Evolutionary conservation across 2,888 invertebrate species (phyloP).

Genomic region (Oligia fasciuncula): DNA sequence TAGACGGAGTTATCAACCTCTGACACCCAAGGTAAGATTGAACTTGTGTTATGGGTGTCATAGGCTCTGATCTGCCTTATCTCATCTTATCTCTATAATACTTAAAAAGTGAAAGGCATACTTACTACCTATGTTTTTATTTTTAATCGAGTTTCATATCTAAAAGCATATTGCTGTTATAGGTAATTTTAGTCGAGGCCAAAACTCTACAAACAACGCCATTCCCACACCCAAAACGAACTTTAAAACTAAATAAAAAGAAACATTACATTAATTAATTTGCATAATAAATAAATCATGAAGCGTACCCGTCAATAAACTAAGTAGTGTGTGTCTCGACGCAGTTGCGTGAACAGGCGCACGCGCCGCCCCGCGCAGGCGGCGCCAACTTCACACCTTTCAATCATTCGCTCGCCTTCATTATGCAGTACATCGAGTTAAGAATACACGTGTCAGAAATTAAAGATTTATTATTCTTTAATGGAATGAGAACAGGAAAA

Average conservation of each 20-base stretch:
- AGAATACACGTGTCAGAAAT: constrained; percentile 30
- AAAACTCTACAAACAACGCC: not conserved
- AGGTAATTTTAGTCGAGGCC: not conserved
- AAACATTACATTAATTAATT: not conserved
- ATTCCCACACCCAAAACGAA: not conserved
- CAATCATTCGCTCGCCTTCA: constrained; percentile 66
- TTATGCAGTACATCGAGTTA: constrained; percentile 42
- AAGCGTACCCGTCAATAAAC: constrained; percentile 36
- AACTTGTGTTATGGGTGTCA: no score
- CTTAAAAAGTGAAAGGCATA: no score
- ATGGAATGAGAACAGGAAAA: not conserved
- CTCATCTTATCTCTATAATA: no score
- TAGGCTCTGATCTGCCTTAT: no score
- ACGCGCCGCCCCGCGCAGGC: constrained; percentile 74
- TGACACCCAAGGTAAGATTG: no score
- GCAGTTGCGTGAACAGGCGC: constrained; percentile 67
- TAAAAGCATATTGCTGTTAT: no score
- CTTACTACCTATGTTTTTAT: no score
- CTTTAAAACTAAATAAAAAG: not conserved
- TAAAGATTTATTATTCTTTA: constrained; percentile 19
- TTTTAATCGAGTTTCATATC: no score
- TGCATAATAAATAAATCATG: constrained; percentile 49
- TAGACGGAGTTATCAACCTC: no score
- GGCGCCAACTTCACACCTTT: constrained; percentile 69
- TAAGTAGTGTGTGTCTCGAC: constrained; percentile 45